Evolutionary conservation across 2,113 vertebrate genomes (phyloP), one percentile per base, ranked within the genome.

Genomic region (Vulpes lagopus): DNA sequence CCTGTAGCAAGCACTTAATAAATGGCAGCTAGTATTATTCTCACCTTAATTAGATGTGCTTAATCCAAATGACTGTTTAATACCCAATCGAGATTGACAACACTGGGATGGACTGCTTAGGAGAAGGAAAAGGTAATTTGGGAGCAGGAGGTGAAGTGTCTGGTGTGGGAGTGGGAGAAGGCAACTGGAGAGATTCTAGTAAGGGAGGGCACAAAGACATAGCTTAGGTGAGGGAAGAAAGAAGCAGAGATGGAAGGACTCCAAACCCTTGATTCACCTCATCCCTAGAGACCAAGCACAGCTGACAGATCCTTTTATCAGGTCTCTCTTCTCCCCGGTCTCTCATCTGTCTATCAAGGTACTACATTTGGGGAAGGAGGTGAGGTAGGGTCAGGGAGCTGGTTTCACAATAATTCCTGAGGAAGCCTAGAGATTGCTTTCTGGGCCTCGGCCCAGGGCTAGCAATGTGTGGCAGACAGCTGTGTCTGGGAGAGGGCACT

Each of bases 1-100:
- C 20, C 88, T 94, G 91, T 89, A 97, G 64, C 94, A 96, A 89
- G 60, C 74, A 98, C 90, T 95, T 96, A 95, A 55, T 95, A 98
- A 95, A 95, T 93, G 32, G 87, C 85, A 94, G 83, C 62, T 94
- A 73, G 74, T 89, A 89, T 89, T 94, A 65, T 94, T 96, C 30
- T 96, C 55, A 91, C 69, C 91, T 89, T 96, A 92, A 92, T 92
- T 95, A 94, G 59, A 92, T 92, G 62, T 93, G 20, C 89, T 98
- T 92, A 78, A 80, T 93, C 84, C 82, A 91, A 96, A 91, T 71
- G 71, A 95, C 57, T 91, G 55, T 76, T 94, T 78, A 95, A 93
- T 94, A 89, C 73, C 51, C 60, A 85, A 27, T 65, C 94, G 91
- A 96, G 81, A 81, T 82, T 89, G 51, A 86, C 51, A 93, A 91